Base-by-base conservation (phyloP, 2,797 vertebrate genomes). In the Microcaecilia unicolor region DNA sequence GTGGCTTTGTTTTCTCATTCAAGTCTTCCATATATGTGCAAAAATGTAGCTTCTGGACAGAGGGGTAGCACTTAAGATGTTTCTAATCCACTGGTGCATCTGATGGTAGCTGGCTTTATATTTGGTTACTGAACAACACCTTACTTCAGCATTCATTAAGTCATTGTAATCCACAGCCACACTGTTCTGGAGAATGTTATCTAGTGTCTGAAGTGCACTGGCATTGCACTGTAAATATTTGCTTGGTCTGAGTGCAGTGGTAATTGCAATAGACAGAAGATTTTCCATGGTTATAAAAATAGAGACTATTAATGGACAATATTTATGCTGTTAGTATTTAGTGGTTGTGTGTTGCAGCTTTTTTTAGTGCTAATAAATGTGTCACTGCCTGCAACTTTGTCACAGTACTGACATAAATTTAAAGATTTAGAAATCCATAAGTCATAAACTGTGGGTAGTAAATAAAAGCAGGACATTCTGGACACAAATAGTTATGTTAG, bases 301-400 rank as follows among this genome's bases (percentile, higher is more conserved):
- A 73, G 64, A 53, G 67, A 55, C 77, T 81, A 86, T 90, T 90
- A 86, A 78, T 78, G 86, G 79, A 81, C 79, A 78, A 80, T 77
- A 81, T 92, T 91, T 93, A 88, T 88, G 78, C 84, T 86, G 80
- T 80, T 75, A 77, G 69, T 81, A 81, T 84, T 85, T 81, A 84
- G 75, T 58, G 78, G 74, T 66, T 86, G 84, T 80, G 72, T 85
- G 76, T 83, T 76, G 78, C 78, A 78, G 86, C 84, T 90, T 88
- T 89, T n/a, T 81, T 90, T 90, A 88, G 79, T 74, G 82, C 88
- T 86, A 83, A 57, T 96, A 93, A 96, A 97, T 74, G 78, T 90
- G 89, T 89, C 90, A 69, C 57, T 65, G 72, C 66, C 66, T 66
- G 64, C 81, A 85, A 80, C 89, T 90, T 86, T 88, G 87, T 90